Evolutionary conservation across 2,797 vertebrate species (phyloP).

Genomic region (Tapera naevia): DNA sequence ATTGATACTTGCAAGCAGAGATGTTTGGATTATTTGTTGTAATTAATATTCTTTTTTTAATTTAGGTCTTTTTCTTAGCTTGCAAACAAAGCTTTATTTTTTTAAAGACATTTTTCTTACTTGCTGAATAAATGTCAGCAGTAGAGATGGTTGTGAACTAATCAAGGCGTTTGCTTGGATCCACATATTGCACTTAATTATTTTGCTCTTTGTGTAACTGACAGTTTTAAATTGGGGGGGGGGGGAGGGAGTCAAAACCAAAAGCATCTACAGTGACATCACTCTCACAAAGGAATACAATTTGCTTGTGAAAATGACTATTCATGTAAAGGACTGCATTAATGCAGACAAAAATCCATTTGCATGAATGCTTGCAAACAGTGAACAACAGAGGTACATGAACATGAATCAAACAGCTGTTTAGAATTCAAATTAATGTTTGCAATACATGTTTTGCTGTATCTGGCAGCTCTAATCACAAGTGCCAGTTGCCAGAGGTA

Average conservation of each 20-base stretch:
- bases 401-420: constrained; percentile 63
- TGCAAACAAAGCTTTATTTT: background rate
- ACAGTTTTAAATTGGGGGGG: background rate
- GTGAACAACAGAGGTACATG: constrained; percentile 46
- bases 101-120: background rate
- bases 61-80: background rate
- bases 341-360: constrained; percentile 58
- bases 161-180: background rate
- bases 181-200: background rate
- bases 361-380: constrained; percentile 62
- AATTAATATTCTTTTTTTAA: constrained; percentile 18
- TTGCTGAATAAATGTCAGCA: background rate
- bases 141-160: background rate
- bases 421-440: constrained; percentile 64
- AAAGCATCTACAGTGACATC: constrained; percentile 8
- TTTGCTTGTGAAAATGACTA: constrained; percentile 35
- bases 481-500: constrained; percentile 45
- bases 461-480: constrained; percentile 52
- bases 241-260: background rate
- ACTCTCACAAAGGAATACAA: constrained; percentile 17
- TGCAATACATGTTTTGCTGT: constrained; percentile 42
- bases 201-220: background rate
- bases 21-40: constrained; percentile 32
- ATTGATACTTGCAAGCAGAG: constrained; percentile 26
- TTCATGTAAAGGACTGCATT: constrained; percentile 25